A percentile compares a stretch with the other conserved stretches of the same genome.
Conservation (phyloP, 1,140 invertebrate species). For the Zaprionus africanus region DNA sequence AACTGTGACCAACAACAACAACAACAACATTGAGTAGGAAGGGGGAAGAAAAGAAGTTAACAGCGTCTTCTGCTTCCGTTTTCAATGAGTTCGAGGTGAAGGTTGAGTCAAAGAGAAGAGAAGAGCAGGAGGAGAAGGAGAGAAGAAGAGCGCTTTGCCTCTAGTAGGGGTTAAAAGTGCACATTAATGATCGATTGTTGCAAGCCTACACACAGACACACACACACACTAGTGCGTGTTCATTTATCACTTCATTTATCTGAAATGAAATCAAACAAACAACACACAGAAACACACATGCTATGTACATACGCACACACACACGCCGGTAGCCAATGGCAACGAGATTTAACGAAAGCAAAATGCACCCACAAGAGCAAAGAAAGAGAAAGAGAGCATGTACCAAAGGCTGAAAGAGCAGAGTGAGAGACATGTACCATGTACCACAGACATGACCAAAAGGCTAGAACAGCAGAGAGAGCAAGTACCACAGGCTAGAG, state of each 20-base stretch:
- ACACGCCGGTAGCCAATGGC: conserved; percentile 32
- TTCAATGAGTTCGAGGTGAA: conserved; percentile 61
- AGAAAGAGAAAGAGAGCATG: neutral
- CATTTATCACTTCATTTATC: conserved; percentile 2
- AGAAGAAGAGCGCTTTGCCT: neutral
- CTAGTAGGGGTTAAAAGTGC: conserved; percentile 7
- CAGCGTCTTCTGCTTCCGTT: conserved; percentile 70
- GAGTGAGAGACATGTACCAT: conserved; percentile 7
- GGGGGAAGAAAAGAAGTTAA: neutral
- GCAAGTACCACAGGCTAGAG: neutral
- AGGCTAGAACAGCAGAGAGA: neutral
- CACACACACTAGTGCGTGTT: conserved; percentile 25
- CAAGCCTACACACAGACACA: conserved; percentile 15
- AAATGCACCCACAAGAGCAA: conserved; percentile 9
- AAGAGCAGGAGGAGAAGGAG: neutral
- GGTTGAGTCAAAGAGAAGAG: conserved; percentile 40
- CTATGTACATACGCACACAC: conserved; percentile 3
- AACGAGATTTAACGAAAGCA: conserved; percentile 34
- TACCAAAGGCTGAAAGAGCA: neutral
- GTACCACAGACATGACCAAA: conserved; percentile 18
- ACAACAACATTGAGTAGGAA: neutral
- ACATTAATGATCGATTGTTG: conserved; percentile 19
- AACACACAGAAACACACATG: conserved; percentile 13
- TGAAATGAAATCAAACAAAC: conserved; percentile 18
- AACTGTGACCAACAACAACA: conserved; percentile 62